Percentiles rank a stretch among this genome's conserved stretches.
These are phyloP conservation scores for Petrocephalus microphthalmus DNA, from an alignment of 2,113 vertebrate genomes.

Conservation along the genomic window DNA sequence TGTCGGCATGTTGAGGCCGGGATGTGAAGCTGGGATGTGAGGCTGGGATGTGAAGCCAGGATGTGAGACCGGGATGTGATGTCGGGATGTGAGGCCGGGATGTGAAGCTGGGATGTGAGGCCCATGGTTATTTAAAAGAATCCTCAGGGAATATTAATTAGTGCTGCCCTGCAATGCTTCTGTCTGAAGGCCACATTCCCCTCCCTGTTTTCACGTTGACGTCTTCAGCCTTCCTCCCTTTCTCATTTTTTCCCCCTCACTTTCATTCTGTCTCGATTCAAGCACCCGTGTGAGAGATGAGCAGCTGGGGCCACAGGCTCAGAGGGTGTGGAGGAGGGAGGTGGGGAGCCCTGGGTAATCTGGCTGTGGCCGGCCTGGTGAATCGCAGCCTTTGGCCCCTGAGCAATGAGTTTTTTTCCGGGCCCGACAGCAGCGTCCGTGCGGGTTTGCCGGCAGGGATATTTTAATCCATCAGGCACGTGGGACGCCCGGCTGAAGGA, in stretches of 20 bases:
- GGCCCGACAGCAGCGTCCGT: conserved; percentile 27
- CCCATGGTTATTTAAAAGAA: neutral
- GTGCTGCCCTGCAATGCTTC: neutral
- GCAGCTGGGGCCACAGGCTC: neutral
- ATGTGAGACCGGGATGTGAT: conserved; percentile 33
- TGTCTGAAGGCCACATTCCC: conserved; percentile 10
- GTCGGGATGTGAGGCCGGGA: neutral
- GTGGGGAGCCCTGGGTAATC: conserved; percentile 31
- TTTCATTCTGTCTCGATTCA: neutral
- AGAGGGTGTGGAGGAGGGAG: neutral
- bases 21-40: conserved; percentile 32
- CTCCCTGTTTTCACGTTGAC: neutral
- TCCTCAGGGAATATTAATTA: conserved; percentile 7
- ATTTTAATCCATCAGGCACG: conserved; percentile 50
- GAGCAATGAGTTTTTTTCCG: conserved; percentile 20
- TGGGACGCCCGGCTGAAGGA: neutral
- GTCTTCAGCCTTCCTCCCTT: neutral
- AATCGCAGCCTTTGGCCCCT: conserved; percentile 30
- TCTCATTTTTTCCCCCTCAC: neutral
- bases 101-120: neutral
- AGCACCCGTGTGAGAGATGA: neutral
- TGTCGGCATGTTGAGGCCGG: too few species aligned
- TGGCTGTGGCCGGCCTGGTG: conserved; percentile 22
- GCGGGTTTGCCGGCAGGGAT: conserved; percentile 36
- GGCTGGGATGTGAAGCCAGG: neutral